Evolutionary conservation across 2,113 vertebrate species (phyloP).

Genomic region (Gallinago undulata): DNA sequence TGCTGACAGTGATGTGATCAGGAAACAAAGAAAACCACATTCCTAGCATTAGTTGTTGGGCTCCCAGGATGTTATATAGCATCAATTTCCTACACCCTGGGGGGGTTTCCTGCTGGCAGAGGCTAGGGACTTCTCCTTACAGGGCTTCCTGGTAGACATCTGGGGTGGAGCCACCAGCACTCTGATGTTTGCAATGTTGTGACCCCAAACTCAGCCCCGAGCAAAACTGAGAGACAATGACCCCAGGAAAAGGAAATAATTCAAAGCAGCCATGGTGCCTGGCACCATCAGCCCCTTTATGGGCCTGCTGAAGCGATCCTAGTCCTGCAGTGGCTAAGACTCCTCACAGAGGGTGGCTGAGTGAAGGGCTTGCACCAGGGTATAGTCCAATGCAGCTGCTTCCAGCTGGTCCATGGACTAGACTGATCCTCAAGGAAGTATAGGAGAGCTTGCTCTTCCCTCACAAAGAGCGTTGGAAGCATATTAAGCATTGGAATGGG

Average conservation of each 20-base stretch:
- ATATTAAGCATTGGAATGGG: no score
- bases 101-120: fast-evolving
- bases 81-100: background rate
- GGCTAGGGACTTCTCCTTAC: background rate
- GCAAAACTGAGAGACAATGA: background rate
- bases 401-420: background rate
- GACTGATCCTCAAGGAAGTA: fast-evolving
- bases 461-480: background rate
- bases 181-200: background rate
- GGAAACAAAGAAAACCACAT: background rate
- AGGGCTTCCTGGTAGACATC: fast-evolving
- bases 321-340: background rate
- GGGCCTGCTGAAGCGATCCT: background rate
- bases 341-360: background rate
- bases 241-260: background rate
- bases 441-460: background rate
- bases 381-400: background rate
- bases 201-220: background rate
- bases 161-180: background rate
- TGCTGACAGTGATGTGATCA: background rate
- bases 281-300: background rate
- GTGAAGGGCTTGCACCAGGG: background rate
- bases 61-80: background rate
- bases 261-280: background rate
- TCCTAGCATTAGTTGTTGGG: background rate